phyloP scores from a whole-genome alignment of 2,113 vertebrate species.

The Procavia capensis region DNA sequence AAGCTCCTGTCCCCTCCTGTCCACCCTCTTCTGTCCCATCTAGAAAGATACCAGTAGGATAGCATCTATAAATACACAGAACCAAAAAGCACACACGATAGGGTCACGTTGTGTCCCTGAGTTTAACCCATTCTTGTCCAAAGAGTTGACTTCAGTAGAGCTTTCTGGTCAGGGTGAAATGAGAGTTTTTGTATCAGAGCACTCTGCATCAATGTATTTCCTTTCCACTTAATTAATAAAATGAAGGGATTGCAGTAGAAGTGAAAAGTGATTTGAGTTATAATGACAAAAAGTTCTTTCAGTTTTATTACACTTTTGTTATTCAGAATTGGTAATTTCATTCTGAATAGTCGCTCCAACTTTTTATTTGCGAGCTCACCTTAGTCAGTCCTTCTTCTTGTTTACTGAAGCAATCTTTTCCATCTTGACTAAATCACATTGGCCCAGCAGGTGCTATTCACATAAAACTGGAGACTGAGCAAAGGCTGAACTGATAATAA shows the following conservation, averaged over 20 bases:
- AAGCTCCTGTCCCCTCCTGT: too few relatives aligned
- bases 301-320: background rate
- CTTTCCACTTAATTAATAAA: constrained; percentile 32
- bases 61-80: too few relatives aligned
- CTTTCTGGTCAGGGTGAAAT: too few relatives aligned
- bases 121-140: too few relatives aligned
- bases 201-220: background rate
- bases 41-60: too few relatives aligned
- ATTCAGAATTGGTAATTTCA: background rate
- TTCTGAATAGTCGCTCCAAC: background rate
- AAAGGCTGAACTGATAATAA: constrained; percentile 67
- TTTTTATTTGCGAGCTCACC: background rate
- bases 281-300: background rate
- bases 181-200: background rate
- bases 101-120: too few relatives aligned
- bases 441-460: constrained; percentile 33
- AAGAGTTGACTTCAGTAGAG: too few relatives aligned
- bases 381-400: background rate
- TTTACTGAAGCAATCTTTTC: constrained; percentile 63
- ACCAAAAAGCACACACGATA: too few relatives aligned
- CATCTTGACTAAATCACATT: constrained; percentile 26
- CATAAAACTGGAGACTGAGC: constrained; percentile 33
- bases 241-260: background rate
- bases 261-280: background rate
- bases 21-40: too few relatives aligned